These are phyloP conservation scores for Pipistrellus pipistrellus DNA, from an alignment of 2,797 vertebrate genomes.

Conservation along the genomic window DNA sequence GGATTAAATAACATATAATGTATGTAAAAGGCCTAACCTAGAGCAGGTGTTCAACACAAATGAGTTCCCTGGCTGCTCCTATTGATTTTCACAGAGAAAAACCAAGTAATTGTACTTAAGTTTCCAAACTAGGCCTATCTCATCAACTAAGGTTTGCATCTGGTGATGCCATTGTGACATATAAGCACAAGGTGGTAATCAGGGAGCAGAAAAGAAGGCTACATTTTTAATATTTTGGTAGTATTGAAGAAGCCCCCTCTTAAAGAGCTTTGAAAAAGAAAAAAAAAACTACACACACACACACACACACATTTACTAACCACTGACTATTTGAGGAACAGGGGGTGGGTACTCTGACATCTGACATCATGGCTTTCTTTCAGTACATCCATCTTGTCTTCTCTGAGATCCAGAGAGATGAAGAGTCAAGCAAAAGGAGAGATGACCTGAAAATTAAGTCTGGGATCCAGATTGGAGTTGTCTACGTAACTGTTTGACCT, in stretches of 20 bases:
- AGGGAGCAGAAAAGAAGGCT: background rate
- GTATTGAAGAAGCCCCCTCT: conserved; percentile 14
- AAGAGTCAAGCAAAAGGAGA: background rate
- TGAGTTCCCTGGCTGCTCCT: background rate
- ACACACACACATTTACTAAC: background rate
- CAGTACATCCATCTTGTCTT: background rate
- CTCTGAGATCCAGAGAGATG: background rate
- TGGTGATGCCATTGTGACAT: background rate
- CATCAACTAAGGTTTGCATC: background rate
- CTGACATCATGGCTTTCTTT: background rate
- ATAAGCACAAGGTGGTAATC: background rate
- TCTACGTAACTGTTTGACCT: conserved; percentile 37
- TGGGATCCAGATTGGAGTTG: conserved; percentile 6
- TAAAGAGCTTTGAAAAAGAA: background rate
- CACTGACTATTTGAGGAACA: background rate
- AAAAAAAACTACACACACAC: no score
- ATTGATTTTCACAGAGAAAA: conserved; percentile 38
- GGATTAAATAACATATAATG: background rate
- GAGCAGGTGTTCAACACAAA: background rate
- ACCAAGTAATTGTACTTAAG: background rate
- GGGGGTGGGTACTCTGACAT: background rate
- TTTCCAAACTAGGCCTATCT: conserved; percentile 22
- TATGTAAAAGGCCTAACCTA: background rate
- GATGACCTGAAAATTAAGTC: conserved; percentile 42
- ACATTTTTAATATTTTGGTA: conserved; percentile 57